Conservation (phyloP, 2,888 invertebrate genomes). For the Ryuthela nishihirai region DNA sequence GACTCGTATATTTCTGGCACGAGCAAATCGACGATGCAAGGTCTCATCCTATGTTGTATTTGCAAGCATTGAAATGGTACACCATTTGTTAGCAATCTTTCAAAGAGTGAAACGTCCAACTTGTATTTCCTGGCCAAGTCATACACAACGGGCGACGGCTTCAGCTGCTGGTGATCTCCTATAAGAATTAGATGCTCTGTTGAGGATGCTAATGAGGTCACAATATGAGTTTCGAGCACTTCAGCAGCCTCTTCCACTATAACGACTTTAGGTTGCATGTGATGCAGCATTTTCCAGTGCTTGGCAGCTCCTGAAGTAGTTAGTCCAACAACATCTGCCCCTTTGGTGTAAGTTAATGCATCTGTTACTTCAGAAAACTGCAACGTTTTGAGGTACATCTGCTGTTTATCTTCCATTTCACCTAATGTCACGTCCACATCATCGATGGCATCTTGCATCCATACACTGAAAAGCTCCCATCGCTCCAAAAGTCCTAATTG, state of each 20-base stretch:
- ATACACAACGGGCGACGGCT: slow-evolving; percentile 51
- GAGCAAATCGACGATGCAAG: slow-evolving; percentile 47
- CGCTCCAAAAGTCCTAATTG: background rate
- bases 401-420: background rate
- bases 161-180: slow-evolving; percentile 53
- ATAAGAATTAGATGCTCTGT: slow-evolving; percentile 82
- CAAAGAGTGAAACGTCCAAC: slow-evolving; percentile 52
- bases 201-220: slow-evolving; percentile 66
- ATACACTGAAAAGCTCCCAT: background rate
- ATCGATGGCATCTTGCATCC: background rate
- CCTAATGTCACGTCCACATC: background rate
- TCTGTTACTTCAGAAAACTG: background rate
- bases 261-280: slow-evolving; percentile 60
- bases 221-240: slow-evolving; percentile 77
- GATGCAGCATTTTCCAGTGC: slow-evolving; percentile 60
- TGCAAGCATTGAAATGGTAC: slow-evolving; percentile 46
- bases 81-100: slow-evolving; percentile 43
- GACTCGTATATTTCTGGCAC: slow-evolving; percentile 47
- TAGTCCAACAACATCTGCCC: slow-evolving; percentile 62
- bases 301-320: slow-evolving; percentile 74
- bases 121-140: slow-evolving; percentile 49
- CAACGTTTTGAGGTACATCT: background rate
- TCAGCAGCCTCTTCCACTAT: slow-evolving; percentile 86
- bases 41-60: slow-evolving; percentile 50
- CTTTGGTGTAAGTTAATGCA: background rate